Conservation (phyloP, 2,113 vertebrate genomes). For the Ochotona curzoniae region DNA sequence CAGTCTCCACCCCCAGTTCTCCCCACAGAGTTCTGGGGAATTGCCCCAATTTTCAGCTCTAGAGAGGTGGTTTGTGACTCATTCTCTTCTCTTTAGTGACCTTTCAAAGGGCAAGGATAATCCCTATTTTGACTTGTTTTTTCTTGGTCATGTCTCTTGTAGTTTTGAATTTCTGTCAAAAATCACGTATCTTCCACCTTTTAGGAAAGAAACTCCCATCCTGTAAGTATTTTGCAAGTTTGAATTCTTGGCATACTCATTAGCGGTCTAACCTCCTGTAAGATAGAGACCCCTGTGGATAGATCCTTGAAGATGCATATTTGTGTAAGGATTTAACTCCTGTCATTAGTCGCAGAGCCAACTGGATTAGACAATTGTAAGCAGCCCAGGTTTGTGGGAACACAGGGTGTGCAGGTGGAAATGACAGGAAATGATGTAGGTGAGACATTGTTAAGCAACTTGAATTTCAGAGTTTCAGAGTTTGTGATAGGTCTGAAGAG, state of each 20-base stretch:
- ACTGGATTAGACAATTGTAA: conserved; percentile 57
- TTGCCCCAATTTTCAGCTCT: conserved; percentile 55
- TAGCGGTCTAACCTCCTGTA: neutral
- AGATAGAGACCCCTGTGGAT: neutral
- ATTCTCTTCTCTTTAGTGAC: conserved; percentile 48
- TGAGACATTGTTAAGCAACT: conserved; percentile 49
- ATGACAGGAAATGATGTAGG: conserved; percentile 43
- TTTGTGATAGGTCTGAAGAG: conserved; percentile 38
- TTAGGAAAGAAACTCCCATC: neutral
- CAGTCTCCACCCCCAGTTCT: neutral
- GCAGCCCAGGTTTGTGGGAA: conserved; percentile 47
- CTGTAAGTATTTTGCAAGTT: conserved; percentile 1
- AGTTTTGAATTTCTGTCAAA: neutral
- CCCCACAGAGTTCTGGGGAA: conserved; percentile 68
- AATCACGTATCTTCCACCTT: neutral
- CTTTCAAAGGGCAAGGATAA: conserved; percentile 42
- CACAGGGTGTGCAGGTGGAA: conserved; percentile 61
- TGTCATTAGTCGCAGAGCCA: neutral
- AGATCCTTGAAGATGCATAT: neutral
- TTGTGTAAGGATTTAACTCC: neutral
- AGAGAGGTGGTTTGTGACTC: conserved; percentile 52
- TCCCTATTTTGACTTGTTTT: neutral
- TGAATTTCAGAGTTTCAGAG: conserved; percentile 52
- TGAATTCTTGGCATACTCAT: conserved; percentile 5
- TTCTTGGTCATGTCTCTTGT: conserved; percentile 4